phyloP scores from a whole-genome alignment of 2,888 invertebrate genomes.

The Caenorhabditis zanzibari region DNA sequence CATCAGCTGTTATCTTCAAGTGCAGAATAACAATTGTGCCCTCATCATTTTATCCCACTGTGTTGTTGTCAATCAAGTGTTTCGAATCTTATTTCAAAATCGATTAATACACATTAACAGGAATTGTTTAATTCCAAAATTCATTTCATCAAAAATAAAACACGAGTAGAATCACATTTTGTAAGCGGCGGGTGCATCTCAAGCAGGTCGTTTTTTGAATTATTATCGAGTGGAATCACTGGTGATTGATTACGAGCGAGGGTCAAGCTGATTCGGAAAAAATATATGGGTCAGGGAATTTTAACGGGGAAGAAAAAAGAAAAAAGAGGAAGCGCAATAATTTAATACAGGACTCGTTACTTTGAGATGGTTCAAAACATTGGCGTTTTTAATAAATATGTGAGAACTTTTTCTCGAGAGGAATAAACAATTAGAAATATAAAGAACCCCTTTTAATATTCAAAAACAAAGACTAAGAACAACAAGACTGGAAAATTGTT shows the following conservation, averaged over 20 bases:
- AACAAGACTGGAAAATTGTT: neutral
- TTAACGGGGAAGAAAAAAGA: neutral
- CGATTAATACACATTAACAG: neutral
- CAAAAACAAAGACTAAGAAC: constrained; percentile 17
- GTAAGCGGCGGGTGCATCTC: constrained; percentile 42
- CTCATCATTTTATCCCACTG: too few relatives aligned
- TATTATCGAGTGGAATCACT: constrained; percentile 26
- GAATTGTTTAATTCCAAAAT: neutral
- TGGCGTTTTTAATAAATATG: constrained; percentile 50
- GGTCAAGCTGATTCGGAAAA: neutral
- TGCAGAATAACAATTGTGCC: neutral
- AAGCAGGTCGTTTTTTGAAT: constrained; percentile 42
- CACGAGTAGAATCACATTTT: constrained; percentile 54
- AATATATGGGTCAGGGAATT: neutral
- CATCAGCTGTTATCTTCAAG: constrained; percentile 14
- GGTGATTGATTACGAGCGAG: constrained; percentile 24
- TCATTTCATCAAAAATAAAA: constrained; percentile 54
- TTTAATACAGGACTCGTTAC: constrained; percentile 53
- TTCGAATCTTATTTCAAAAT: neutral
- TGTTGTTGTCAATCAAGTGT: neutral
- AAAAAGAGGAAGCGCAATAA: constrained; percentile 31
- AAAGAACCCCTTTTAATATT: constrained; percentile 12
- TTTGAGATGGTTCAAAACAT: constrained; percentile 54
- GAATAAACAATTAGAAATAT: constrained; percentile 7
- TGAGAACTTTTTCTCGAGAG: constrained; percentile 16